phyloP scores from a whole-genome alignment of 1,140 invertebrate species.

The Pseudomyrmex flavicornis region DNA sequence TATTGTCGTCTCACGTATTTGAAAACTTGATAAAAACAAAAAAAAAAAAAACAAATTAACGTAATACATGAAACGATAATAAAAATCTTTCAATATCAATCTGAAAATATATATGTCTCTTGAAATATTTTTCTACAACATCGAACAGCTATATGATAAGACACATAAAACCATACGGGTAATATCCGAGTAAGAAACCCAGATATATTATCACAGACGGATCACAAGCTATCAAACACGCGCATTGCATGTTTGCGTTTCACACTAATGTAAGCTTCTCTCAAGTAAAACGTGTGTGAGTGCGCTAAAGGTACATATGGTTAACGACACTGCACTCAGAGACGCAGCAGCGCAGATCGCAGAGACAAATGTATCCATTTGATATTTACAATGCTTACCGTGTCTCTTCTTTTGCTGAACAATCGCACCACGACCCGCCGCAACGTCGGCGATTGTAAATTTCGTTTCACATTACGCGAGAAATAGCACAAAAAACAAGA shows the following conservation, averaged over 20 bases:
- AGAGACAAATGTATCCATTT: background rate
- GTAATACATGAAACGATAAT: background rate
- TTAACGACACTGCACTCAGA: constrained; percentile 38
- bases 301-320: background rate
- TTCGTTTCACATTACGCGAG: constrained; percentile 8
- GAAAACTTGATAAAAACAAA: background rate
- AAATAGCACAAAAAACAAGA: background rate
- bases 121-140: background rate
- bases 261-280: constrained; percentile 4
- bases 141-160: background rate
- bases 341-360: constrained; percentile 63
- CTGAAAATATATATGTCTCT: background rate
- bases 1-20: background rate
- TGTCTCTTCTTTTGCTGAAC: background rate
- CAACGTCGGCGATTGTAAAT: constrained; percentile 17
- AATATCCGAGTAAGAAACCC: background rate
- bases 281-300: background rate
- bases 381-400: constrained; percentile 38
- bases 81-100: constrained; percentile 13
- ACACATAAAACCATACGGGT: constrained; percentile 6
- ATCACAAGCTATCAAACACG: constrained; percentile 18
- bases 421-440: constrained; percentile 10
- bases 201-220: background rate
- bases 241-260: background rate
- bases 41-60: background rate